phyloP scores from a whole-genome alignment of 92 coral and sea anemone genomes.

The Phenganax stokvisi region DNA sequence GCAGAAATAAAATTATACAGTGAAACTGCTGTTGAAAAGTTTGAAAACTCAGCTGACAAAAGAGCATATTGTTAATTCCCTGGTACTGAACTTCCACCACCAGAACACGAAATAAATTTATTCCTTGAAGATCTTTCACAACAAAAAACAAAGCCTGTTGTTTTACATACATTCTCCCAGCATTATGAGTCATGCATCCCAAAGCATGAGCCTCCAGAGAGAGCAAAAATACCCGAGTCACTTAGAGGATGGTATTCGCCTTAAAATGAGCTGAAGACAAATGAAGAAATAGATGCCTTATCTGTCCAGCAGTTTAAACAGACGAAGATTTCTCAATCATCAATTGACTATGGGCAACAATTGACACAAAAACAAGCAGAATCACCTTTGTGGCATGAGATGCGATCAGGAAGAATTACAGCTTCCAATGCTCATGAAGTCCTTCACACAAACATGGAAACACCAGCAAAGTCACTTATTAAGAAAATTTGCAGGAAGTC shows the following conservation, averaged over 20 bases:
- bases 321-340: not conserved
- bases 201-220: not conserved
- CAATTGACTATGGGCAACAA: not conserved
- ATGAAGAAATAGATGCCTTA: not conserved
- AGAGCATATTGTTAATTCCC: not conserved
- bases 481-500: not conserved
- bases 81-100: conserved; percentile 1
- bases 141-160: conserved; percentile 3
- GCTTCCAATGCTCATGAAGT: conserved; percentile 3
- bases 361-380: not conserved
- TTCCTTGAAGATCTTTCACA: not conserved
- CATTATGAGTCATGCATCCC: not conserved
- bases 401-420: not conserved
- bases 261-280: not conserved
- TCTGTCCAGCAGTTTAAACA: not conserved
- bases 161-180: not conserved
- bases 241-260: not conserved
- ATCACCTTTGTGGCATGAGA: conserved; percentile 2
- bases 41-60: not conserved
- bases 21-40: not conserved
- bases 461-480: not conserved
- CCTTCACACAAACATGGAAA: conserved; percentile 6
- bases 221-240: not conserved
- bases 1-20: not conserved
- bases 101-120: not conserved